Evolutionary conservation across 2,797 vertebrate genomes (phyloP), one percentile per base, ranked within the genome.

Genomic region (Mycteria americana): DNA sequence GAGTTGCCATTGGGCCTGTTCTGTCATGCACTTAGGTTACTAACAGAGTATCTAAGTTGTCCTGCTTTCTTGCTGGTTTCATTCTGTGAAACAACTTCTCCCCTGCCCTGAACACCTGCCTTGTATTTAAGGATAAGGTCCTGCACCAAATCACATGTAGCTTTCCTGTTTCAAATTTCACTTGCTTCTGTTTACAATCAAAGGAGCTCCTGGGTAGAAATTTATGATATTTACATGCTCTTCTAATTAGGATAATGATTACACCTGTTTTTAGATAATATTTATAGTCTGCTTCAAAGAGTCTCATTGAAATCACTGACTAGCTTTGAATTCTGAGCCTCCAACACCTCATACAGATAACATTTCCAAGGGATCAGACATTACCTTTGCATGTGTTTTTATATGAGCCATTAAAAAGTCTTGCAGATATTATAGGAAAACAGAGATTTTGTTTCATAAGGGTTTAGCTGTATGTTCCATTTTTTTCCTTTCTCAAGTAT

Each of bases 221-320:
- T 95, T 93, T 95, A 73, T 93, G 73, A 65, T 96, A 96, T 93
- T 94, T 95, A 86, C 62, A 64, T 92, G 54, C 54, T 92, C 25
- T 70, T 93, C 70, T 94, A 96, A 96, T 97, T 95, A 96, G 63
- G 76, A 16, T 92, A 95, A 96, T 94, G 89, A 96, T 91, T 92
- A 87, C 78, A 95, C 74, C 81, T 95, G 80, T 0, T 95, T 97
- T 94, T 87, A 88, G 85, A 83, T 95, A 90, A 70, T 56, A 77
- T 95, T 78, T 95, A 62, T 86, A 93, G 73, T 63, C 73, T 92
- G 37, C 74, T 95, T 92, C 87, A 84, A 74, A 94, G 85, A 72
- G 23, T 77, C 57, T 78, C 33, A 51, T n/a, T 92, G 85, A 94
- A 88, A 80, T 84, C 75, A 85, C 30, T 62, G 70, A 48, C 28